A percentile compares a stretch with the other conserved stretches of the same genome.
phyloP scores from a whole-genome alignment of 2,797 vertebrate genomes.

The Brachyrhaphis roseni region DNA sequence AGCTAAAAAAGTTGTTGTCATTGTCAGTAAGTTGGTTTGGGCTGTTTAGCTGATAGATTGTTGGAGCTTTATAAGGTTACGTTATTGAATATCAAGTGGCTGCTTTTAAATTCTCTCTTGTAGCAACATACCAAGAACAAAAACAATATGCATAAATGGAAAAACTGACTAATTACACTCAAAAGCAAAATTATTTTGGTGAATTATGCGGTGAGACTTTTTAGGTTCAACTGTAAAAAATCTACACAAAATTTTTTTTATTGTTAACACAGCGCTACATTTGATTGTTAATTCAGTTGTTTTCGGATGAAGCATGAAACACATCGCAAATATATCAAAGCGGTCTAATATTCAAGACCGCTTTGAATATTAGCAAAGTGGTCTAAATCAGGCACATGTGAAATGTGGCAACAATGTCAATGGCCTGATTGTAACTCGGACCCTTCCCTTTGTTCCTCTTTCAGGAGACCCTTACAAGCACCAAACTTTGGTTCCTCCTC shows the following conservation, averaged over 20 bases:
- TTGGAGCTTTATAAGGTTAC: neutral
- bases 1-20: neutral
- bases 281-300: neutral
- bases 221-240: neutral
- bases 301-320: neutral
- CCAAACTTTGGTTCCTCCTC: conserved; percentile 39
- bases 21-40: neutral
- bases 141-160: too few species aligned
- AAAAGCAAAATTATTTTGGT: neutral
- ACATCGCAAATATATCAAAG: neutral
- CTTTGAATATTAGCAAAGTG: too few species aligned
- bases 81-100: neutral
- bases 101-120: neutral
- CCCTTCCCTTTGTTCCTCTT: conserved; percentile 57
- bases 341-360: too few species aligned
- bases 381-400: too few species aligned
- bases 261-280: neutral
- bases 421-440: conserved; percentile 39
- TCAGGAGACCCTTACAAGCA: conserved; percentile 46
- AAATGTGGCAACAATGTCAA: too few species aligned
- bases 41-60: neutral
- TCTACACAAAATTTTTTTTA: neutral
- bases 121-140: neutral
- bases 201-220: neutral
- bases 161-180: neutral